These are phyloP conservation scores for Eupithecia subfuscata DNA, from an alignment of 2,888 invertebrate species.

Conservation along the genomic window DNA sequence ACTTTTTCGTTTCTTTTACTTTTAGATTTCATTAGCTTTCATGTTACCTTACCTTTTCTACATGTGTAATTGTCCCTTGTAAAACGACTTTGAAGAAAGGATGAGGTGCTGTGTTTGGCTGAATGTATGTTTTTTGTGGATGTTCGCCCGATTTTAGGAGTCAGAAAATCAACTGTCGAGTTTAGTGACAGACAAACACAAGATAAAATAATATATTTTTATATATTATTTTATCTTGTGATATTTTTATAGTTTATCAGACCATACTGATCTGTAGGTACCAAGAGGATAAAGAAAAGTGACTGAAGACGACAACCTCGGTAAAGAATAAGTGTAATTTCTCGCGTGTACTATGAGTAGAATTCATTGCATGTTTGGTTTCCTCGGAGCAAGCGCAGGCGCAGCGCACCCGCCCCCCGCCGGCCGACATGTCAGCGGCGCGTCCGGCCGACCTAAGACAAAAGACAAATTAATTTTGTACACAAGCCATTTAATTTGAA, in stretches of 20 bases:
- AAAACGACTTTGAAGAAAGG: no score
- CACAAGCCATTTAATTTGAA: constrained; percentile 84
- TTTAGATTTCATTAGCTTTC: background rate
- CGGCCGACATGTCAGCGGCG: constrained; percentile 74
- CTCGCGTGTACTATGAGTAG: constrained; percentile 3
- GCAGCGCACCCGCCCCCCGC: constrained; percentile 61
- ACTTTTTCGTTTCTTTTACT: background rate
- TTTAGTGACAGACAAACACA: background rate
- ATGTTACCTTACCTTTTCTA: background rate
- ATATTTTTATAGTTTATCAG: no score
- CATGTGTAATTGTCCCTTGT: background rate
- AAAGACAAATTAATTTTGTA: constrained; percentile 85
- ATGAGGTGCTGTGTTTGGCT: background rate
- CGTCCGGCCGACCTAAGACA: constrained; percentile 73
- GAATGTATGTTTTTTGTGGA: background rate
- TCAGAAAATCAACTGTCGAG: background rate
- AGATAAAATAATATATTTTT: background rate
- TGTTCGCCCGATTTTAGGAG: background rate
- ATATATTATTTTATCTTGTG: no score
- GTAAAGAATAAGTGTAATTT: background rate
- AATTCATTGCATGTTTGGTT: constrained; percentile 10
- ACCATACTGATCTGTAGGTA: background rate
- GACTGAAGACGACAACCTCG: background rate
- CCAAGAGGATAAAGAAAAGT: background rate
- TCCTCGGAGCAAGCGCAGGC: background rate